Base-by-base conservation (phyloP, 2,797 vertebrate genomes). In the Smutsia gigantea region DNA sequence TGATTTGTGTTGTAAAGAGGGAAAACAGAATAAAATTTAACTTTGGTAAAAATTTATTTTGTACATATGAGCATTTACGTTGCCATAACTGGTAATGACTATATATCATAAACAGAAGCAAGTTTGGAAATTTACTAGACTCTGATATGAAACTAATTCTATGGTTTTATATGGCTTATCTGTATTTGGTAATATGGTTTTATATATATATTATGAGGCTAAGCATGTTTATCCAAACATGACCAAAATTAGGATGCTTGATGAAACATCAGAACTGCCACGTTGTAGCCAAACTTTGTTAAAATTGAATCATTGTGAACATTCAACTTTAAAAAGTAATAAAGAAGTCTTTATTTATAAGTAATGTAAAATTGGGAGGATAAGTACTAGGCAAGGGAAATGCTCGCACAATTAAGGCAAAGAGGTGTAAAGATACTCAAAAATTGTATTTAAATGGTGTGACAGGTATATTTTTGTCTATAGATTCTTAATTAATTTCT, bases 11-110 rank as follows among this genome's bases (percentile, higher is more conserved):
- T 86, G 14, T 86, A 93, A 72, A 90, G 51, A 92, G 79, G 61
- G 90, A 95, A 92, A 92, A 93, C 90, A 90, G 90, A 96, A 57
- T 92, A 92, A 95, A 97, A 94, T 94, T 77, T 97, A 93, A 95
- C 82, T 96, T 59, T 75, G 94, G 68, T 74, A 78, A 93, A 93
- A 87, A 49, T 46, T 88, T 95, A 85, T 71, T 96, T 97, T 87
- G 79, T 27, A 31, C 88, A 69, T 86, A 78, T 82, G 42, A 93
- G 34, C 77, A 78, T 92, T 87, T 93, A 87, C 29, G 68, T 94
- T 97, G 83, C 95, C 87, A 74, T 93, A 83, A 78, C 66, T 95
- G 51, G 39, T 86, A 90, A 93, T 87, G 92, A 77, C 75, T 82
- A 27, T 19, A 37, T 46, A 53, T 93, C 23, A 77, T 87, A 72